A percentile compares a stretch with the other conserved stretches of the same genome.
phyloP scores from a whole-genome alignment of 2,888 invertebrate species.

The Chironomus tentans region DNA sequence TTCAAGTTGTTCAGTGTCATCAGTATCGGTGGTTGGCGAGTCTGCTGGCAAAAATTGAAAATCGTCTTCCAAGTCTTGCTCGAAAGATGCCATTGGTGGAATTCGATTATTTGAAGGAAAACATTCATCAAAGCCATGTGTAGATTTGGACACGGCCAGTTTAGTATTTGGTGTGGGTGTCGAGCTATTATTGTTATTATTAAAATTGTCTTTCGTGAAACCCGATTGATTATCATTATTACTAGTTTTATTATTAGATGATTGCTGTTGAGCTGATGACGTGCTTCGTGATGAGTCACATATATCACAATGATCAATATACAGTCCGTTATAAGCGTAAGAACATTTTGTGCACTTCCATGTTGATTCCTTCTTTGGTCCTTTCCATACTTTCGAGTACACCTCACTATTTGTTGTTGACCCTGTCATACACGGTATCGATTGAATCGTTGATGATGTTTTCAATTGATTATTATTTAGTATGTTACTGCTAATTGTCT shows the following conservation, averaged over 20 bases:
- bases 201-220: slow-evolving; percentile 13
- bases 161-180: background rate
- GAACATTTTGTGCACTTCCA: slow-evolving; percentile 87
- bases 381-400: slow-evolving; percentile 38
- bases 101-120: slow-evolving; percentile 42
- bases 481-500: slow-evolving; percentile 29
- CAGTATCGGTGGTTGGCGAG: slow-evolving; percentile 10
- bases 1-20: background rate
- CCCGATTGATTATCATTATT: slow-evolving; percentile 34
- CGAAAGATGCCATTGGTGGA: slow-evolving; percentile 57
- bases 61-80: slow-evolving; percentile 62
- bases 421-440: slow-evolving; percentile 23
- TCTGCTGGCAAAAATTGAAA: slow-evolving; percentile 48
- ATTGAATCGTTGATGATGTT: slow-evolving; percentile 20
- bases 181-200: slow-evolving; percentile 13
- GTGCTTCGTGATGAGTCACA: slow-evolving; percentile 58
- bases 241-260: slow-evolving; percentile 56
- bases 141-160: slow-evolving; percentile 16
- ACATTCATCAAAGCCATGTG: slow-evolving; percentile 32
- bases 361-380: slow-evolving; percentile 49
- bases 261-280: slow-evolving; percentile 44
- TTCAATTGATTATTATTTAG: slow-evolving; percentile 34
- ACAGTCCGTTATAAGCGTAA: slow-evolving; percentile 76
- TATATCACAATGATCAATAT: slow-evolving; percentile 71
- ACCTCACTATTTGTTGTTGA: background rate